Base-by-base conservation (phyloP, 1,140 invertebrate genomes). In the Brachionus koreanus region DNA sequence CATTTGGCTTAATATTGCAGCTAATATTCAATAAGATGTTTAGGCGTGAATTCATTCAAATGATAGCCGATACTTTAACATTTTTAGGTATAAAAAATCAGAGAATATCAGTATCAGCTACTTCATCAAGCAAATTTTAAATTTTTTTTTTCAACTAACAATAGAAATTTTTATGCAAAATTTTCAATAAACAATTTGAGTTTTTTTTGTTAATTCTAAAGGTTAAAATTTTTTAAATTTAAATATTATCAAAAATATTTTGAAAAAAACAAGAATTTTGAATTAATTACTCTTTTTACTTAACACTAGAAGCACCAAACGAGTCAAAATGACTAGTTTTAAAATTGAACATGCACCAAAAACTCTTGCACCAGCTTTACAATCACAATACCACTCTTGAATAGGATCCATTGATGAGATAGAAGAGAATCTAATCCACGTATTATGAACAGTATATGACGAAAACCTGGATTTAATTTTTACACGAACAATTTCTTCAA, bases 401-500 rank as follows among this genome's bases (percentile, higher is more conserved):
- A 67, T 67, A 67, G 63, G 25, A 67, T 67, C 63, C 63, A 67
- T 37, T 67, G 23, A 9, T n/a, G 25, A n/a, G 35, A 67, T 67
- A 29, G 63, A 33, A 33, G 63, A 67, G 12, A 33, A 67, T 67
- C 63, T 67, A 33, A 67, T 67, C 5, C 63, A 67, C 23, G 63
- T 67, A 67, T 67, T 67, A 12, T 67, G 63, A 33, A 12, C 16
- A 25, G 25, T 29, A 23, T 16, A 6, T 6, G 19, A 25, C 57
- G 57, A 63, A 63, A 63, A 67, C 63, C 63, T 67, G 23, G 25
- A 67, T 33, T 67, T 67, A 13, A 67, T 37, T 67, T 67, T 67
- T 33, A 33, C 63, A 33, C 23, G 9, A 33, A 67, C 35, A 13
- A 67, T 33, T 35, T 35, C 25, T 29, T 67, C 0, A 7, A 33